phyloP scores from a whole-genome alignment of 2,888 invertebrate genomes.

The Habroteleia sp. region DNA sequence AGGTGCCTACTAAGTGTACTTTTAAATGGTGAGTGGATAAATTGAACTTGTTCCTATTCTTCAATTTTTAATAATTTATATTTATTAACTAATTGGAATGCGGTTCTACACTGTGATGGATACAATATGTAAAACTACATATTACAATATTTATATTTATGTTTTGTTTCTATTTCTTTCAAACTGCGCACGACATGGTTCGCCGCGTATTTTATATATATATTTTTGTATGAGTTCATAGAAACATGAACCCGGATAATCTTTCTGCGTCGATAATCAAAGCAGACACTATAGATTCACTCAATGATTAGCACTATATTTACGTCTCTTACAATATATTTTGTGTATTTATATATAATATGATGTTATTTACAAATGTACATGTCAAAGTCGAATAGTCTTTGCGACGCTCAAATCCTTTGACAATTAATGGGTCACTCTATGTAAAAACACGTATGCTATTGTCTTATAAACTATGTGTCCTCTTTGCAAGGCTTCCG shows the following conservation, averaged over 20 bases:
- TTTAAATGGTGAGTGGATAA: conserved; percentile 71
- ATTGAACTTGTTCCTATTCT: conserved; percentile 74
- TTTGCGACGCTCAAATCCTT: conserved; percentile 34
- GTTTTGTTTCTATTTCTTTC: conserved; percentile 60
- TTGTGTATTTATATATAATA: conserved; percentile 36
- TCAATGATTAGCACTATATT: conserved; percentile 53
- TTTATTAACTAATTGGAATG: conserved; percentile 80
- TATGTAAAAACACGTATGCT: conserved; percentile 46
- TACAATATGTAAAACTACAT: conserved; percentile 80
- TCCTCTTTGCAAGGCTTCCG: conserved; percentile 46
- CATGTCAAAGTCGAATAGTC: no score
- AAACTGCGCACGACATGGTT: conserved; percentile 13
- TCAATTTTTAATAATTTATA: conserved; percentile 53
- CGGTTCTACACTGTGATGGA: conserved; percentile 79
- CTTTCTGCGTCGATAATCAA: conserved; percentile 46
- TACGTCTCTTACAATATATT: conserved; percentile 46
- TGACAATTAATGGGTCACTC: conserved; percentile 27
- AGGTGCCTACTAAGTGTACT: no score
- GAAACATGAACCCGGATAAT: conserved; percentile 36
- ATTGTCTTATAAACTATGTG: conserved; percentile 52
- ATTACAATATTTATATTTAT: conserved; percentile 77
- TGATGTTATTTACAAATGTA: conserved; percentile 59
- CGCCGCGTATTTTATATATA: conserved; percentile 33
- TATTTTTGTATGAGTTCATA: conserved; percentile 28
- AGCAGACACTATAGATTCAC: conserved; percentile 52